A percentile compares a stretch with the other conserved stretches of the same genome.
phyloP scores from a whole-genome alignment of 2,797 vertebrate species.

The Gallirallus australis region DNA sequence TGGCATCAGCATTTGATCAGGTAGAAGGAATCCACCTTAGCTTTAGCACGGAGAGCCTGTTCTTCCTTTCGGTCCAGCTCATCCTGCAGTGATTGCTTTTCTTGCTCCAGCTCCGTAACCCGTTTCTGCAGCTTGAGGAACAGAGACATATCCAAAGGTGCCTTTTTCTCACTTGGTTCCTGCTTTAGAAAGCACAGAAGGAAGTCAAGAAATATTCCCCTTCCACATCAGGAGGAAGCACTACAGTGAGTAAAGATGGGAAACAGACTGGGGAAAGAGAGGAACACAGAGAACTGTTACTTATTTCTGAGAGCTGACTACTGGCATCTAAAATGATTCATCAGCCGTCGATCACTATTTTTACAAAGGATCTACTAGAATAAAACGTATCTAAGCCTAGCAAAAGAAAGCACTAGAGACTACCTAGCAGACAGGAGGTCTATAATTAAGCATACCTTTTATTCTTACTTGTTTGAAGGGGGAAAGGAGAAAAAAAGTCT shows the following conservation, averaged over 20 bases:
- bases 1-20: slow-evolving; percentile 27
- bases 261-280: neutral
- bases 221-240: neutral
- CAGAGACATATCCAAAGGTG: slow-evolving; percentile 91
- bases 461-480: slow-evolving; percentile 59
- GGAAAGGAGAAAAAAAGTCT: slow-evolving; percentile 42
- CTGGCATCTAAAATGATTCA: neutral
- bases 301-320: slow-evolving; percentile 12
- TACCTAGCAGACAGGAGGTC: slow-evolving; percentile 32
- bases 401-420: slow-evolving; percentile 47
- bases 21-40: slow-evolving; percentile 80
- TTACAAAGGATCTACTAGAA: slow-evolving; percentile 6
- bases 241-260: slow-evolving; percentile 3
- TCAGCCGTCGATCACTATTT: neutral
- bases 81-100: slow-evolving; percentile 93
- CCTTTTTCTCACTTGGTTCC: slow-evolving; percentile 87
- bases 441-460: slow-evolving; percentile 60
- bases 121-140: slow-evolving; percentile 98
- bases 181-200: slow-evolving; percentile 53
- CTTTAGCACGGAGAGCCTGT: slow-evolving; percentile 90
- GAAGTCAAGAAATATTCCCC: slow-evolving; percentile 19
- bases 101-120: slow-evolving; percentile 94
- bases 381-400: slow-evolving; percentile 31
- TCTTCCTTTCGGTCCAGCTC: slow-evolving; percentile 96
- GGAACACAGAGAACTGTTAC: neutral